These are phyloP conservation scores for Coenonympha glycerion DNA, from an alignment of 2,888 invertebrate genomes.

Conservation along the genomic window DNA sequence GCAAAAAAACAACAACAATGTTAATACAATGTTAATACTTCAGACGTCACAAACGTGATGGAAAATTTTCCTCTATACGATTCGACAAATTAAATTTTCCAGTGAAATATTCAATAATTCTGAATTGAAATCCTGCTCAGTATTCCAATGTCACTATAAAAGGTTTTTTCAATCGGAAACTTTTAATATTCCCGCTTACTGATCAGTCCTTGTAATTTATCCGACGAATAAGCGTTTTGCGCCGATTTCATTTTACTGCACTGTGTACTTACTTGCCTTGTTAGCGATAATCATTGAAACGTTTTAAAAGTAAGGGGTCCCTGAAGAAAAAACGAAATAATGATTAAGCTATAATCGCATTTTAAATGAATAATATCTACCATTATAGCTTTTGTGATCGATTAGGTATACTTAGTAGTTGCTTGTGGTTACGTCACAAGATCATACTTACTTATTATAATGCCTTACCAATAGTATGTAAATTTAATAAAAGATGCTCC, in stretches of 20 bases:
- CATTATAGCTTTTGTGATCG: too few species aligned
- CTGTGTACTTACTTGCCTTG: not conserved
- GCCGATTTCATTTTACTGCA: slow-evolving; percentile 1
- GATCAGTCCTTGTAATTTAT: slow-evolving; percentile 10
- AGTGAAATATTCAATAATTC: slow-evolving; percentile 4
- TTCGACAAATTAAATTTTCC: slow-evolving; percentile 6
- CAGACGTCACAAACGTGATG: too few species aligned
- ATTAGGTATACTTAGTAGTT: too few species aligned
- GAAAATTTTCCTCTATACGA: too few species aligned
- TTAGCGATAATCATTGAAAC: slow-evolving; percentile 6
- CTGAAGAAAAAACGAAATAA: not conserved
- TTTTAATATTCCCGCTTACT: slow-evolving; percentile 9
- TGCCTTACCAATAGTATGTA: too few species aligned
- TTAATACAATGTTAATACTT: too few species aligned
- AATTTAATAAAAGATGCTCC: slow-evolving; percentile 11
- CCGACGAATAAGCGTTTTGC: slow-evolving; percentile 5
- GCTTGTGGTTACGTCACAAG: too few species aligned
- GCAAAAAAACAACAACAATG: too few species aligned
- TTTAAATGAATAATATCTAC: too few species aligned
- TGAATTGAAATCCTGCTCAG: not conserved
- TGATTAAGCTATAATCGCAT: too few species aligned
- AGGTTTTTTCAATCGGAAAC: slow-evolving; percentile 11
- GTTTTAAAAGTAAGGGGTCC: not conserved
- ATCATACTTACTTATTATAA: too few species aligned
- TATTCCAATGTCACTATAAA: slow-evolving; percentile 4